Evolutionary conservation across 2,113 vertebrate species (phyloP).

Genomic region (Platysternon megacephalum): DNA sequence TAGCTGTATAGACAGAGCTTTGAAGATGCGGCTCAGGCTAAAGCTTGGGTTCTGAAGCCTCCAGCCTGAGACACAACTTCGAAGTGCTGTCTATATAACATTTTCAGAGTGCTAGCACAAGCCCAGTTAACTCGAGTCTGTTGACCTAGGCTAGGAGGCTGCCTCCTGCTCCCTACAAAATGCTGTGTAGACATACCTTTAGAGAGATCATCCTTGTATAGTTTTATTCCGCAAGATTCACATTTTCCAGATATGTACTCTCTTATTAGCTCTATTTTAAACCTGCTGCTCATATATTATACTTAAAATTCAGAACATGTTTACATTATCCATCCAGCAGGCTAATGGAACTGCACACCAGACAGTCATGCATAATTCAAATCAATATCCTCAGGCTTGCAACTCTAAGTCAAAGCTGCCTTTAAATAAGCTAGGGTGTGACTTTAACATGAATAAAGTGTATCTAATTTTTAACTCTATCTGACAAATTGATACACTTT

Average conservation of each 20-base stretch:
- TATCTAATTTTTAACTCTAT: constrained; percentile 81
- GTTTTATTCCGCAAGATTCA: constrained; percentile 65
- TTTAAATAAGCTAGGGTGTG: constrained; percentile 83
- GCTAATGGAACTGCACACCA: constrained; percentile 83
- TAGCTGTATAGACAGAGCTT: not conserved
- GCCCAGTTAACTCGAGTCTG: not conserved
- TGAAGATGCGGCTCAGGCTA: not conserved
- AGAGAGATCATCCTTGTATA: constrained; percentile 45
- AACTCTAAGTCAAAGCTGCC: constrained; percentile 82
- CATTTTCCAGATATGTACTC: constrained; percentile 75
- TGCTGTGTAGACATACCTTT: not conserved
- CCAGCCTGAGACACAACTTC: not conserved
- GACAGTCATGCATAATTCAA: constrained; percentile 88
- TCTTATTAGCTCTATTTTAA: constrained; percentile 86
- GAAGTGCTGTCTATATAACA: not conserved
- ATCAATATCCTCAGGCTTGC: constrained; percentile 84
- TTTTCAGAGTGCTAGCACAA: not conserved
- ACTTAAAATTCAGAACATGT: constrained; percentile 88
- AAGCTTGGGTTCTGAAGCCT: not conserved
- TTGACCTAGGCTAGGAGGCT: not conserved
- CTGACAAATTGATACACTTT: constrained; percentile 77
- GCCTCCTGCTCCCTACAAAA: not conserved
- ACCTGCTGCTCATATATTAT: constrained; percentile 79
- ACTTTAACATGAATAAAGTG: constrained; percentile 80
- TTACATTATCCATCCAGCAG: constrained; percentile 83